Conservation (phyloP, 35 echinoderm and acorn worm genomes). For the Antedon bifida region DNA sequence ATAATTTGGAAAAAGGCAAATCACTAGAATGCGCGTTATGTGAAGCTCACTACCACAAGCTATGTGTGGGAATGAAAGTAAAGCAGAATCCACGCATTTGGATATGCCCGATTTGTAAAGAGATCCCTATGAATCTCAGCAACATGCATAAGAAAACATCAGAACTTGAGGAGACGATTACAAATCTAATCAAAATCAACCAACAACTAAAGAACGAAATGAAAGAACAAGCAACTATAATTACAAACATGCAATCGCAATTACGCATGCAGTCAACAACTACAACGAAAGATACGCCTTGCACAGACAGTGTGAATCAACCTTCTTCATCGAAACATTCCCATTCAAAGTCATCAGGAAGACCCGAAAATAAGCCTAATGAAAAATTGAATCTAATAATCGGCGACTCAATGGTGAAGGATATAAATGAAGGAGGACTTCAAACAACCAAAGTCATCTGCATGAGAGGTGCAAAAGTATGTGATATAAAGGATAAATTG, state of each 20-base stretch:
- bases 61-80: neutral
- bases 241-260: neutral
- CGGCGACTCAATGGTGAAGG: slow-evolving; percentile 20
- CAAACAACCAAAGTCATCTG: neutral
- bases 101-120: neutral
- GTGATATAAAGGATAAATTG: neutral
- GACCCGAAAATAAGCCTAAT: too few relatives aligned
- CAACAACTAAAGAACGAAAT: neutral
- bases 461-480: slow-evolving; percentile 3
- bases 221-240: neutral
- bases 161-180: neutral
- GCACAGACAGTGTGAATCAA: too few relatives aligned
- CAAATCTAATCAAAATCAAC: neutral
- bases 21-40: neutral
- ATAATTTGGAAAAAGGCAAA: neutral
- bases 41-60: neutral
- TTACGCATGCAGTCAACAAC: too few relatives aligned
- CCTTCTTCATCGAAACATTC: too few relatives aligned
- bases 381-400: slow-evolving; percentile 3
- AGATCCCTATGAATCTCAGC: neutral
- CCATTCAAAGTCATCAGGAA: too few relatives aligned
- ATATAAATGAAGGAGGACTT: slow-evolving; percentile 20
- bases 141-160: neutral
- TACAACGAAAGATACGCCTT: too few relatives aligned
- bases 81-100: neutral